phyloP scores from a whole-genome alignment of 2,797 vertebrate species.

The Gastrophryne carolinensis region DNA sequence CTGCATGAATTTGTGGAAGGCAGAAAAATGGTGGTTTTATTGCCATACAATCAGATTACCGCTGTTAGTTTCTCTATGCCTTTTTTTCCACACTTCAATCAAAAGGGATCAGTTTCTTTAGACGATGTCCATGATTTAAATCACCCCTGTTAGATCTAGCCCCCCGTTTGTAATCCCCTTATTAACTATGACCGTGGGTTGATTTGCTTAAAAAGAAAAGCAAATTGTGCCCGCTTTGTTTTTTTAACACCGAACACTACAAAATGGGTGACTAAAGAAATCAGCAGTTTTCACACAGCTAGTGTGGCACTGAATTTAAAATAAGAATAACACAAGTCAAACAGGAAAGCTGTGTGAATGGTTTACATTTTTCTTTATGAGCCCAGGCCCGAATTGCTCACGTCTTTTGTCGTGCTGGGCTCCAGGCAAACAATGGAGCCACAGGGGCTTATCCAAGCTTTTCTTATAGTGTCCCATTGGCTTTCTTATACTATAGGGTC shows the following conservation, averaged over 20 bases:
- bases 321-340: constrained; percentile 83
- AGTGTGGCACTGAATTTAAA: constrained; percentile 82
- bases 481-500: constrained; percentile 56
- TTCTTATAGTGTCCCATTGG: constrained; percentile 64
- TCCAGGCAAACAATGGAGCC: constrained; percentile 73
- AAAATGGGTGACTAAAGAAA: constrained; percentile 95
- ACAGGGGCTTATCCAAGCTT: constrained; percentile 74
- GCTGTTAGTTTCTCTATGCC: constrained; percentile 76
- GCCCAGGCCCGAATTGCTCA: constrained; percentile 68
- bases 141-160: constrained; percentile 87
- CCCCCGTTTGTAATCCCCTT: constrained; percentile 92
- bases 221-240: constrained; percentile 94
- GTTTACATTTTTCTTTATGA: constrained; percentile 74
- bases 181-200: constrained; percentile 87
- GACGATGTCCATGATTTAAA: constrained; percentile 80
- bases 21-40: constrained; percentile 79
- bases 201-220: constrained; percentile 91
- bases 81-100: constrained; percentile 83
- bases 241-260: constrained; percentile 87
- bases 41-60: constrained; percentile 81
- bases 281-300: constrained; percentile 79
- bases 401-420: constrained; percentile 72
- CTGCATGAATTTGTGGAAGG: constrained; percentile 74
- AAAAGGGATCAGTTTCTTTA: constrained; percentile 89
- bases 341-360: constrained; percentile 73